Evolutionary conservation across 2,113 vertebrate genomes (phyloP), one percentile per base, ranked within the genome.

Genomic region (Turdus rufiventris): DNA sequence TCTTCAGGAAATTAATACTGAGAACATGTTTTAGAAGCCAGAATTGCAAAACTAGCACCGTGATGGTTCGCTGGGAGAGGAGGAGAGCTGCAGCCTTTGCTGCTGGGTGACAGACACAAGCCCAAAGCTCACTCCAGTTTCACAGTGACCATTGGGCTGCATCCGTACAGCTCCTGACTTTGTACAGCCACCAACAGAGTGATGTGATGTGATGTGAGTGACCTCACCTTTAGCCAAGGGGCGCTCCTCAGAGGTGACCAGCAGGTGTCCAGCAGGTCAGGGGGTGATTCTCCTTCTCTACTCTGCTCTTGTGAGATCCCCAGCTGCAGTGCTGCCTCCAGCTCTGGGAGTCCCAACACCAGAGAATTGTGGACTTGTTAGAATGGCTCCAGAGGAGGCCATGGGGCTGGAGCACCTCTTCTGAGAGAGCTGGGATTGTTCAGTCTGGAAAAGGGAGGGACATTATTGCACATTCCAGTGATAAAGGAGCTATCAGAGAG

Each of bases 71-170:
- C 38, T 29, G 15, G 10, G 34, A 60, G 9, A 87, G 26, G 38
- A 89, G 40, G 18, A 17, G 15, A 78, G 5, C 16, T 9, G 5
- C 29, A 74, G 14, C 16, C 6, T 85, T 18, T 24, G 17, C 5
- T 18, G 8, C 18, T 42, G 42, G 29, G 8, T 45, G 6, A 45
- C 40, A 50, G 23, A 58, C 4, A 6, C 8, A 70, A 70, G 19
- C 7, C 31, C 0, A 1, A 57, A 87, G 13, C 25, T 20, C 10
- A 23, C 1, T 3, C 3, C 7, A 23, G 10, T 14, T 51, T 10
- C 19, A 47, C 1, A 7, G 19, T 6, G 20, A 67, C 10, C 2
- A 0, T 1, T 36, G 29, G 9, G 23, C 9, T 43, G 14, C 5
- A 5, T 20, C 5, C 13, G 40, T 31, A 17, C n/a, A 38, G 21